A percentile compares a stretch with the other conserved stretches of the same genome.
Evolutionary conservation across 1,140 invertebrate genomes (phyloP).

Genomic region (Lordiphosa mommai): DNA sequence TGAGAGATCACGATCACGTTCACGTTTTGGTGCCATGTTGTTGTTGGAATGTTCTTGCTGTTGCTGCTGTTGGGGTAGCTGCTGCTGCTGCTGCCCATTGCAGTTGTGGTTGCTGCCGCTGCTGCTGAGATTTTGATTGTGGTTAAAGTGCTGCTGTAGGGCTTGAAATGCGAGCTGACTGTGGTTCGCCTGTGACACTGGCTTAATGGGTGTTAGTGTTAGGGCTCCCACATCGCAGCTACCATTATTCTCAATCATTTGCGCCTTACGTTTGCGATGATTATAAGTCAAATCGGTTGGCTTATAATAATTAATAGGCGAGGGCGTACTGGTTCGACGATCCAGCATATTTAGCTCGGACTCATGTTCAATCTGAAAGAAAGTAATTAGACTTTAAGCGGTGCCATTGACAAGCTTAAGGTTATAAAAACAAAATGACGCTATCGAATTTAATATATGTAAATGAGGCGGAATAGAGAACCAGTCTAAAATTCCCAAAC

Average conservation of each 20-base stretch:
- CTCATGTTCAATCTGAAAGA: conserved; percentile 68
- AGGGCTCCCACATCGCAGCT: conserved; percentile 47
- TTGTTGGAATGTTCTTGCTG: conserved; percentile 47
- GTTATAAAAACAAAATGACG: background rate
- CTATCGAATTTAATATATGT: background rate
- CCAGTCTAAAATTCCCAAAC: conserved; percentile 7
- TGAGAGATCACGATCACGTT: conserved; percentile 74
- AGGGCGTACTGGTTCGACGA: conserved; percentile 61
- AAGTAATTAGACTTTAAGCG: background rate
- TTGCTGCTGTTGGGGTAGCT: conserved; percentile 15
- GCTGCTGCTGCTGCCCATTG: conserved; percentile 22
- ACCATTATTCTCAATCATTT: conserved; percentile 43
- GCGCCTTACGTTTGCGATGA: conserved; percentile 57
- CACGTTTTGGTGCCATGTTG: conserved; percentile 74
- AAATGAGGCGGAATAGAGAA: background rate
- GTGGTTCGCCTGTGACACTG: conserved; percentile 55
- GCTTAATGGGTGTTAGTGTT: conserved; percentile 64
- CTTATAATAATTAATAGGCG: conserved; percentile 60
- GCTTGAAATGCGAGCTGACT: conserved; percentile 67
- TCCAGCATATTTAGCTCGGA: conserved; percentile 64
- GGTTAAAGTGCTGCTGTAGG: conserved; percentile 62
- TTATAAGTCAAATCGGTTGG: conserved; percentile 63
- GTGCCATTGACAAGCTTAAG: background rate
- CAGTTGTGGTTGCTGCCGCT: conserved; percentile 19
- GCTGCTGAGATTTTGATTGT: conserved; percentile 47